Evolutionary conservation across 2,113 vertebrate genomes (phyloP), one percentile per base, ranked within the genome.

Genomic region (Toxotes jaculatrix): DNA sequence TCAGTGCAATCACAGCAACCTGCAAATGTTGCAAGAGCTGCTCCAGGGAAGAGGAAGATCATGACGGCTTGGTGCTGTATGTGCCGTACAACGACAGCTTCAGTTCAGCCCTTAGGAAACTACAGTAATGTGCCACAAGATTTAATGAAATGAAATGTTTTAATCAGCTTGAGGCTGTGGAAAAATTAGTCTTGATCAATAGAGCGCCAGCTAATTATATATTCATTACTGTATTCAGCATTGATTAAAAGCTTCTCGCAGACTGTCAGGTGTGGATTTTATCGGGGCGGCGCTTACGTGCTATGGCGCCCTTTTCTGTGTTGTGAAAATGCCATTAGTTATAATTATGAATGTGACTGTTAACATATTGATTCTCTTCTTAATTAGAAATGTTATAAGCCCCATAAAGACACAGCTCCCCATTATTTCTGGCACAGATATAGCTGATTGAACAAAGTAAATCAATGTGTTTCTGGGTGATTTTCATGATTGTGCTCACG

Each of bases 171-270:
- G 4, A 36, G 74, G 70, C 82, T 55, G 69, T 68, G 38, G 38
- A 76, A 71, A 64, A 85, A 75, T 27, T 70, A 62, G 11, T 70
- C 31, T 59, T 73, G 63, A 87, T 91, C 90, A 89, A 87, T 84
- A 69, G 32, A 85, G 65, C 9, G 1, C 17, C 68, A n/a, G 74
- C 64, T 74, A 78, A 79, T 89, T 82, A 80, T 34, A 67, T 78
- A 85, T 89, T 90, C 68, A 91, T 86, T 77, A 79, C 74, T 7
- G 38, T 78, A 13, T 73, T 74, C 65, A 66, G 34, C 61, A 77
- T 77, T 82, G 87, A 93, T 85, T 80, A 67, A 83, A 84, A 79
- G 80, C 87, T 82, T 66, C 56, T 82, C 36, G 5, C 65, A n/a
- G 66, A 64, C 21, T 71, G 66, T 72, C 73, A 87, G 49, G 70